Percentiles rank a stretch among this genome's conserved stretches.
These are phyloP conservation scores for Amphiprion percula DNA, from an alignment of 2,113 vertebrate species.

Conservation along the genomic window DNA sequence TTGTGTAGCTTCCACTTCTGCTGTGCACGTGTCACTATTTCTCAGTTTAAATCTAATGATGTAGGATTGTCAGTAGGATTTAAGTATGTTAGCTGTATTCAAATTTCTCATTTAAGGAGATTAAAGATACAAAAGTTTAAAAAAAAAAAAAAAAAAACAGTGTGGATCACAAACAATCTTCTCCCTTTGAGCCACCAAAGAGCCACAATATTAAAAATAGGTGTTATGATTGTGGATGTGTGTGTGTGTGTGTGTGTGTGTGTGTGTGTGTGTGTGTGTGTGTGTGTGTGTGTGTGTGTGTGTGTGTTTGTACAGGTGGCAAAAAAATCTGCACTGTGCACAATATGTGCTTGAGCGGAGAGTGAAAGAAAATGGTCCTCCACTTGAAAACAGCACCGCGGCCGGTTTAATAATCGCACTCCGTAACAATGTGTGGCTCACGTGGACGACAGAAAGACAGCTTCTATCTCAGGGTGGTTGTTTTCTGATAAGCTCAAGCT, in stretches of 20 bases:
- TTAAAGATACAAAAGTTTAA: neutral
- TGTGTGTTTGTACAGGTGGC: conserved; percentile 66
- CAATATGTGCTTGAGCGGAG: conserved; percentile 61
- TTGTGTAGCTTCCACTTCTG: neutral
- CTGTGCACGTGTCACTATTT: neutral
- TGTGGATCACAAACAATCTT: neutral
- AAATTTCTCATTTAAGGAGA: no score
- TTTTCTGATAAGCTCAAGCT: conserved; percentile 21
- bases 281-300: conserved; percentile 56
- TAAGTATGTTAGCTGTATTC: neutral
- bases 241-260: conserved; percentile 53
- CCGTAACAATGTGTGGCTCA: conserved; percentile 40
- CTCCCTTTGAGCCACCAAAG: conserved; percentile 37
- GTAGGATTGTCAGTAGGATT: neutral
- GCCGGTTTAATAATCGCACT: conserved; percentile 25
- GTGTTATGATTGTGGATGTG: conserved; percentile 31
- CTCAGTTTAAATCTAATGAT: conserved; percentile 22
- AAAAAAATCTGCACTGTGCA: conserved; percentile 47
- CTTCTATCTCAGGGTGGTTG: neutral
- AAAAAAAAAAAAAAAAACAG: neutral
- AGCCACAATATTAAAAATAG: conserved; percentile 47
- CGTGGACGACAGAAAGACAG: conserved; percentile 5
- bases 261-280: conserved; percentile 42
- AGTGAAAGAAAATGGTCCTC: conserved; percentile 31
- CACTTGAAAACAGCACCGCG: conserved; percentile 54